Base-by-base conservation (phyloP, 2,113 vertebrate species). In the Reinhardtius hippoglossoides region DNA sequence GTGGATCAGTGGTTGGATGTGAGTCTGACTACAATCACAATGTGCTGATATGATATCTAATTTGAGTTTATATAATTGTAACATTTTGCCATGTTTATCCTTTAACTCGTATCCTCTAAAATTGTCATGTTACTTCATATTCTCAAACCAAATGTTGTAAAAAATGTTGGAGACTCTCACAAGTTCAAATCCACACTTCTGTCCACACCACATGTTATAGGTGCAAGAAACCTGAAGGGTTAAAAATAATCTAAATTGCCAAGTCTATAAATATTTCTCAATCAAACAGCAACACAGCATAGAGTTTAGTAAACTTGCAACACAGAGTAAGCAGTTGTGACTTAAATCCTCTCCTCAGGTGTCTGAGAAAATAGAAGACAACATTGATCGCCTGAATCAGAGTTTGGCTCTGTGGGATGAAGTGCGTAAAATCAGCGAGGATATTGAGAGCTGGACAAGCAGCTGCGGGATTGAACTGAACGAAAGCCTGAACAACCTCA, bases 1-100 rank as follows among this genome's bases (percentile, higher is more conserved):
- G 92, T 99, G 87, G 98, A 99, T 92, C 96, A 95, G 76, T 99
- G 98, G 98, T 93, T 99, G 37, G 98, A 99, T 90, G 98, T 99
- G 94, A 96, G 97, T 89, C 20, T 66, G 37, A 77, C 54, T 61
- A 40, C 6, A 60, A 16, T 55, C 14, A 9, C 16, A 2, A 74
- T 55, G 27, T 48, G 24, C n/a, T n/a, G n/a, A n/a, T n/a, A n/a
- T n/a, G n/a, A n/a, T n/a, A n/a, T n/a, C n/a, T 24, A 1, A 24
- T 24, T 24, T 24, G 24, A 24, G 24, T 24, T 24, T 24, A 2
- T 23, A 23, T 23, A 23, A 23, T 23, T 23, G 23, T 23, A 23
- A 31, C 27, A 31, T n/a, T 54, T 54, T 20, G 8, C 6, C 31
- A 56, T 21, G n/a, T 56, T n/a, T 56, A 23, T 2, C 2, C 1